phyloP scores from a whole-genome alignment of 2,113 vertebrate genomes.

The Brienomyrus brachyistius region DNA sequence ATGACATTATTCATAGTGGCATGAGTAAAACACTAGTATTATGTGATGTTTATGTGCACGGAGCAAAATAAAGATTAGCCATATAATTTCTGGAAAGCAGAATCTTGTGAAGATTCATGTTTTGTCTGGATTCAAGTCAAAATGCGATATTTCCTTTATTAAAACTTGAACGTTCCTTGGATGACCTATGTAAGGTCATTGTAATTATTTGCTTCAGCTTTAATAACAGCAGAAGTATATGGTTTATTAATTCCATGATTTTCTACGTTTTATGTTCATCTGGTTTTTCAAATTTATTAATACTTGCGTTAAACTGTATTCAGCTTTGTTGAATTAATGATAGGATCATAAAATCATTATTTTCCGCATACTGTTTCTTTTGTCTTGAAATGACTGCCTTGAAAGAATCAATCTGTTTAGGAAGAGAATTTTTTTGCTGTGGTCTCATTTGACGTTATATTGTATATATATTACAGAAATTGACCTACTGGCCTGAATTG shows the following conservation, averaged over 20 bases:
- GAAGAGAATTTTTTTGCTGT: not conserved
- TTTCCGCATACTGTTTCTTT: not conserved
- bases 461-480: not conserved
- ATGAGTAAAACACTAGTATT: not conserved
- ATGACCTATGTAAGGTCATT: not conserved
- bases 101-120: not conserved
- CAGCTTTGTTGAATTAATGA: not conserved
- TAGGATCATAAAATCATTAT: not conserved
- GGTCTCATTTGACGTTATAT: not conserved
- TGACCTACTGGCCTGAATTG: not conserved
- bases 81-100: not conserved
- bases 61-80: not conserved
- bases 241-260: not conserved
- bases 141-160: not conserved
- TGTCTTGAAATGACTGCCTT: not conserved
- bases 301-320: not conserved
- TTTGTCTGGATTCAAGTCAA: not conserved
- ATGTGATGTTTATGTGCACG: not conserved
- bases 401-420: not conserved
- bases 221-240: not conserved
- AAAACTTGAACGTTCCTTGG: not conserved
- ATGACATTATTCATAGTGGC: not conserved
- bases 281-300: not conserved
- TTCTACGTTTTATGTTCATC: not conserved
- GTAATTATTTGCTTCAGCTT: not conserved